Percentiles rank a stretch among this genome's conserved stretches.
Evolutionary conservation across 2,113 vertebrate species (phyloP).

Genomic region (Pycnonotus jocosus): DNA sequence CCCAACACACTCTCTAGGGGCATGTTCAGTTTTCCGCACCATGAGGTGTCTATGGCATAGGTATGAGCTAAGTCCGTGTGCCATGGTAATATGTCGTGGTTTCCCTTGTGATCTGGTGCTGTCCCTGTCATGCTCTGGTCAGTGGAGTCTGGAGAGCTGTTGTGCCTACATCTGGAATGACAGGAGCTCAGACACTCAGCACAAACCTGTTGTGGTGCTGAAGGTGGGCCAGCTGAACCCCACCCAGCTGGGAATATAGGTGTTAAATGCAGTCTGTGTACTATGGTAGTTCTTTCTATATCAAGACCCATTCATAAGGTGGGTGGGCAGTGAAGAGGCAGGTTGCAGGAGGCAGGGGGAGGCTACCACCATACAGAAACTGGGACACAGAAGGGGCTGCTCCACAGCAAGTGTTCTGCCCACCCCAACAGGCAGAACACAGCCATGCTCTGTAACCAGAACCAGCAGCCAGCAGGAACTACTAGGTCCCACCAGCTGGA

Average conservation of each 20-base stretch:
- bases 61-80: not conserved
- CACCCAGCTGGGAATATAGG: not conserved
- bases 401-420: not conserved
- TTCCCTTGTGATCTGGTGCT: not conserved
- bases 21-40: not conserved
- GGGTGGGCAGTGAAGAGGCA: not conserved
- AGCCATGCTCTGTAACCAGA: not conserved
- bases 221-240: not conserved
- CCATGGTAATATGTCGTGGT: not conserved
- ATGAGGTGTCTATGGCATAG: not conserved
- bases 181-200: not conserved
- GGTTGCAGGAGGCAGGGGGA: not conserved
- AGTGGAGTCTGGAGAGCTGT: not conserved
- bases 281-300: not conserved
- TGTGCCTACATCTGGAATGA: not conserved
- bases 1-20: not conserved
- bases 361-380: not conserved
- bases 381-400: not conserved
- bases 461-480: not conserved
- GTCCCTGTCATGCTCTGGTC: not conserved
- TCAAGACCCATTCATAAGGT: not conserved
- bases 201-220: not conserved
- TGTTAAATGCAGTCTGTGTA: not conserved
- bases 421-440: not conserved
- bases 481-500: not conserved